Base-by-base conservation (phyloP, 2,113 vertebrate species). In the Heloderma charlesbogerti region DNA sequence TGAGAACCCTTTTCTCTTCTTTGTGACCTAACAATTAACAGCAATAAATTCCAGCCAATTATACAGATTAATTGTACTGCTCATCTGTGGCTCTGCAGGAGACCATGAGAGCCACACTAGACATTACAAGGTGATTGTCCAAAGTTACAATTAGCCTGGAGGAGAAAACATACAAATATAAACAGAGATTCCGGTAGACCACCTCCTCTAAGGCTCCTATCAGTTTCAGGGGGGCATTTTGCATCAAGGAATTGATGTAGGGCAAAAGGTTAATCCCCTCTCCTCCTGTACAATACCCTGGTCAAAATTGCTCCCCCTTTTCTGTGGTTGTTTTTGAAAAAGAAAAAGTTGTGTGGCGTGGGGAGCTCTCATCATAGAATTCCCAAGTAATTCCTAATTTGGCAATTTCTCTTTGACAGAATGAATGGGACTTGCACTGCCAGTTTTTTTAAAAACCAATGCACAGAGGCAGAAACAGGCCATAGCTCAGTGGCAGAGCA, bases 341-440 rank as follows among this genome's bases (percentile, higher is more conserved):
- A 54, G 51, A 54, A 12, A 54, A 54, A 54, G 7, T 54, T 54
- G 51, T 54, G 51, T 54, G 51, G 51, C 6, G 10, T 54, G 51
- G 51, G 51, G 51, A 54, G 51, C 7, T 71, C 69, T 71, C 0
- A 71, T 71, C 29, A 31, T 31, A 71, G 31, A 71, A 71, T 10
- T 34, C 3, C 69, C 51, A 54, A 54, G 10, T 12, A 54, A 12
- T 54, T 71, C 3, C 29, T 12, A 71, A 12, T 10, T 31, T 71
- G 69, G 27, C 77, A 13, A 31, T 79, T 79, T 48, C 77, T 31
- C 10, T 54, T 54, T 54, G 51, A 9, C 51, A 54, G 51, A 12
- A 54, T 54, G 51, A 63, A 63, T 22, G 60, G 60, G 60, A 63
- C 66, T 93, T 90, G 91, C 84, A 2, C 29, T 85, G 89, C 48